Evolutionary conservation across 2,888 invertebrate genomes (phyloP).

Genomic region (Branchipolynoe longqiensis): DNA sequence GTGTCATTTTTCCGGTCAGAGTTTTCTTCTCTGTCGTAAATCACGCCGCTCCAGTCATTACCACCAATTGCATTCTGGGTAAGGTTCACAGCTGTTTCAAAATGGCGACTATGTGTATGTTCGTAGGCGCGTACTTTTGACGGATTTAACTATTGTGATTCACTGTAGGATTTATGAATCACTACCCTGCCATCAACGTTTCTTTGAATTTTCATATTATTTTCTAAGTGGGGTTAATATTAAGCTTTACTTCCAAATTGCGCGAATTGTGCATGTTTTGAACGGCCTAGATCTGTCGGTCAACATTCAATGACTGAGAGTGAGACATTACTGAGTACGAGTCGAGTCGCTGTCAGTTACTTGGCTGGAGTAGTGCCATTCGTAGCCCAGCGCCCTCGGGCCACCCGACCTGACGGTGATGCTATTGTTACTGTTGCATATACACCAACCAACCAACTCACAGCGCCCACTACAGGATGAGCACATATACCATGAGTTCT

Average conservation of each 20-base stretch:
- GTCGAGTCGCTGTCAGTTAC: too few relatives aligned
- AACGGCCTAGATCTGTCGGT: conserved; percentile 47
- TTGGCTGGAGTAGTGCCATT: too few relatives aligned
- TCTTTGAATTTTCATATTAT: not conserved
- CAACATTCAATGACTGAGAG: too few relatives aligned
- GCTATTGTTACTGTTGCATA: not conserved
- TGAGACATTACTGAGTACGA: conserved; percentile 19
- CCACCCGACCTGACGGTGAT: too few relatives aligned
- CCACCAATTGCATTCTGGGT: conserved; percentile 52
- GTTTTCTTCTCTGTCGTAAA: too few relatives aligned
- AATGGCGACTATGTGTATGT: conserved; percentile 60
- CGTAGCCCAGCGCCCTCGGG: too few relatives aligned
- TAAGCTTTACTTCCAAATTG: not conserved
- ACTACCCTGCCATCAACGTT: not conserved
- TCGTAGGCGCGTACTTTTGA: not conserved
- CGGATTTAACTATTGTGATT: not conserved
- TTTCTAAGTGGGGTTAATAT: not conserved
- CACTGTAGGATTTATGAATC: not conserved
- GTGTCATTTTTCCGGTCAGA: too few relatives aligned
- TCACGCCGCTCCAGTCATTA: not conserved
- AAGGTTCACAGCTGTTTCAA: conserved; percentile 62
- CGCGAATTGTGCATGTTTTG: not conserved
- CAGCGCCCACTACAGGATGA: not conserved
- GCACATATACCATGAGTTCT: conserved; percentile 31
- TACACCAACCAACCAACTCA: not conserved